A percentile compares a stretch with the other conserved stretches of the same genome.
Evolutionary conservation across 2,797 vertebrate species (phyloP).

Genomic region (Echeneis naucrates): DNA sequence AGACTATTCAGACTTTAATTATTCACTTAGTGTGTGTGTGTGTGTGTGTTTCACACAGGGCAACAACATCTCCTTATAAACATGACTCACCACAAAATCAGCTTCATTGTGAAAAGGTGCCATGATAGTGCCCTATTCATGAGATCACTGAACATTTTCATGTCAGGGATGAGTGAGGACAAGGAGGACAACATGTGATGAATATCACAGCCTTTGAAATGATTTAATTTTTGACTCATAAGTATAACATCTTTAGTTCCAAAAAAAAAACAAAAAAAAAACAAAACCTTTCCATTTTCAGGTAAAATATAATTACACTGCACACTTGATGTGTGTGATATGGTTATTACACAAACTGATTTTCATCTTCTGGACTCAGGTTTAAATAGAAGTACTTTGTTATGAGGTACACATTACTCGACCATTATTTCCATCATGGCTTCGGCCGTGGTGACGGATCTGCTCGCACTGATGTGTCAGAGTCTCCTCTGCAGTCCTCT

Average conservation of each 20-base stretch:
- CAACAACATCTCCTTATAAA: slow-evolving; percentile 20
- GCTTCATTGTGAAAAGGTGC: slow-evolving; percentile 17
- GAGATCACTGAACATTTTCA: too few relatives aligned
- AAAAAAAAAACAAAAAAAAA: too few relatives aligned
- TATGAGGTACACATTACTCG: neutral
- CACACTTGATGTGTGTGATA: too few relatives aligned
- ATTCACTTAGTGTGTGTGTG: neutral
- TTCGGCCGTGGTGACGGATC: slow-evolving; percentile 11
- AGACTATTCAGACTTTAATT: neutral
- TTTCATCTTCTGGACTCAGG: neutral
- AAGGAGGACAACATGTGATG: neutral
- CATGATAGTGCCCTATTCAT: too few relatives aligned
- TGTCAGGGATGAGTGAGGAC: neutral
- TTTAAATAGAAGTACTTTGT: neutral
- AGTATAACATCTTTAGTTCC: too few relatives aligned
- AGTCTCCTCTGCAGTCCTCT: slow-evolving; percentile 26
- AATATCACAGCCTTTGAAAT: neutral
- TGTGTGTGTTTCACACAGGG: slow-evolving; percentile 17
- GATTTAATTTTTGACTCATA: too few relatives aligned
- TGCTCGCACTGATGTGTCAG: neutral
- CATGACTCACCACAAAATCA: slow-evolving; percentile 39
- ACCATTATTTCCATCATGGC: neutral
- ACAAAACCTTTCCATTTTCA: too few relatives aligned
- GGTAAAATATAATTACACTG: too few relatives aligned
- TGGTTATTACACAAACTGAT: too few relatives aligned